Evolutionary conservation across 2,113 vertebrate genomes (phyloP).

Genomic region (Bufo gargarizans): DNA sequence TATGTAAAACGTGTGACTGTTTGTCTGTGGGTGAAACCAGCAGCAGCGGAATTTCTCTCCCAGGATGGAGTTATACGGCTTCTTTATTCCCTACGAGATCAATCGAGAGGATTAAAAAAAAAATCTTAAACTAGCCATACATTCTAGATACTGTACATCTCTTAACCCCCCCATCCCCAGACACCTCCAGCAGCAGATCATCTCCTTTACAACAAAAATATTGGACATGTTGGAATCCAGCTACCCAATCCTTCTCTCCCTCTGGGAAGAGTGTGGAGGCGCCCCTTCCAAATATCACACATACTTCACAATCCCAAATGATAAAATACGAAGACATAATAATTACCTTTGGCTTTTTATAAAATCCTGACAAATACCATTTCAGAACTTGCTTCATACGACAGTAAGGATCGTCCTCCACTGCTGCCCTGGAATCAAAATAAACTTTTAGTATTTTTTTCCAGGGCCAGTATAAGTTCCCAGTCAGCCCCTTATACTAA

Average conservation of each 20-base stretch:
- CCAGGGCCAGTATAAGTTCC: too few relatives aligned
- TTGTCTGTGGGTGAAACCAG: constrained; percentile 91
- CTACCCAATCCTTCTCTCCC: too few relatives aligned
- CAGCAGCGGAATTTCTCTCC: constrained; percentile 96
- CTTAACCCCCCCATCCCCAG: too few relatives aligned
- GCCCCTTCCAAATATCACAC: too few relatives aligned
- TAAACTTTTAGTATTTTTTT: background rate
- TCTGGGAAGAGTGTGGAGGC: too few relatives aligned
- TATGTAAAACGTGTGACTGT: constrained; percentile 95
- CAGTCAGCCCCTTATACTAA: too few relatives aligned
- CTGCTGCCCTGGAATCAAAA: constrained; percentile 74
- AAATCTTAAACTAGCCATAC: background rate
- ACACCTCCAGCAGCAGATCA: too few relatives aligned
- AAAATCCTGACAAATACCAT: constrained; percentile 96
- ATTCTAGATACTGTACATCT: too few relatives aligned
- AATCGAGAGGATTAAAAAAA: background rate
- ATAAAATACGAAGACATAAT: background rate
- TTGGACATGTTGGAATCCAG: too few relatives aligned
- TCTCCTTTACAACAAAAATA: too few relatives aligned
- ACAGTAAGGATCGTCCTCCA: constrained; percentile 82
- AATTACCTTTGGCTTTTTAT: constrained; percentile 93
- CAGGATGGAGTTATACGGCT: constrained; percentile 95
- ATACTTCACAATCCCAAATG: background rate
- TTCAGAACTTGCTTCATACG: constrained; percentile 88
- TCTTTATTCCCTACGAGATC: constrained; percentile 88